A percentile compares a stretch with the other conserved stretches of the same genome.
Conservation (phyloP, 2,113 vertebrate genomes). For the Microtus ochrogaster region DNA sequence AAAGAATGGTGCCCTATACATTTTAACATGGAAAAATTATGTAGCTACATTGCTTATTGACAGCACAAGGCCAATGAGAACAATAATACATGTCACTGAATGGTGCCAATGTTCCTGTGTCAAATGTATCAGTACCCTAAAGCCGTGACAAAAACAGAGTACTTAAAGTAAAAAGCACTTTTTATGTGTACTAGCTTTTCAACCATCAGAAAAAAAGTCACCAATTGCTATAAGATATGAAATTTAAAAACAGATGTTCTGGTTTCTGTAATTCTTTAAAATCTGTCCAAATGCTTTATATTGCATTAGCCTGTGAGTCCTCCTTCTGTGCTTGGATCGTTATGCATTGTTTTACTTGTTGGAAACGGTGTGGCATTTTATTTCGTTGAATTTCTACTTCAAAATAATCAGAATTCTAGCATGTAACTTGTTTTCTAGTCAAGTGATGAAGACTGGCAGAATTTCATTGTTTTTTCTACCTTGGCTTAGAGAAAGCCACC, state of each 20-base stretch:
- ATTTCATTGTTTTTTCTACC: constrained; percentile 36
- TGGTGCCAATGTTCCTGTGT: neutral
- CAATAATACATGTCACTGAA: constrained; percentile 28
- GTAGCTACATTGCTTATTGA: neutral
- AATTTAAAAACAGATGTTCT: constrained; percentile 45
- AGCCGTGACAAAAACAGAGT: neutral
- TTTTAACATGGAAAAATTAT: neutral
- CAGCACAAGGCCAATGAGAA: neutral
- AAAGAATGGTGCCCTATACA: constrained; percentile 4
- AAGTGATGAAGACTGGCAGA: constrained; percentile 24
- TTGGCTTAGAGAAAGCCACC: neutral
- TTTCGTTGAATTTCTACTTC: neutral
- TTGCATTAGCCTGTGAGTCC: neutral
- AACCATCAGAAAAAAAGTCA: neutral
- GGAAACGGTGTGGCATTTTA: neutral
- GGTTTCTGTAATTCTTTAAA: constrained; percentile 5
- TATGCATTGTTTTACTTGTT: neutral
- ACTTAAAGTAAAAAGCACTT: neutral
- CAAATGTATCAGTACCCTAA: neutral
- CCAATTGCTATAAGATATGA: neutral
- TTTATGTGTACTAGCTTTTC: constrained; percentile 8
- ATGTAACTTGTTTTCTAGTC: constrained; percentile 45
- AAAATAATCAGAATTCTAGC: constrained; percentile 58
- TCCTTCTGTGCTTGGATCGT: neutral
- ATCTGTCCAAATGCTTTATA: neutral